Evolutionary conservation across 2,888 invertebrate species (phyloP), one percentile per base, ranked within the genome.

Genomic region (Ophion ventricosus): DNA sequence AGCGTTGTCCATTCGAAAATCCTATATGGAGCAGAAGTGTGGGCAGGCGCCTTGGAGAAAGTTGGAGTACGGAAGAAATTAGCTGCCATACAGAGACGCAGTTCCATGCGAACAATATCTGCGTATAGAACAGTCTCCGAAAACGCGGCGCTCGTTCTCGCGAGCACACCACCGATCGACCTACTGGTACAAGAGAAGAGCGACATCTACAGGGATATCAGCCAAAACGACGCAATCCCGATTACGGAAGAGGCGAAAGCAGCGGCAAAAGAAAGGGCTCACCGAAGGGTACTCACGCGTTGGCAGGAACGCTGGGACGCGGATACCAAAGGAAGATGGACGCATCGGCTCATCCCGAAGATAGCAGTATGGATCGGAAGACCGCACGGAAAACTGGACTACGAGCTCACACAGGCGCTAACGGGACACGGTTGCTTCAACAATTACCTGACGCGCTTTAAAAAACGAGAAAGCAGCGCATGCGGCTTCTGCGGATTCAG

Each of bases 401-500:
- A 83, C 70, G 78, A 83, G 35, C 83, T 87, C 17, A 84, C 84
- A 11, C 88, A 88, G 78, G 78, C 83, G 3, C 85, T 89, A 7
- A 63, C 87, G 0, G 88, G 88, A 3, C 88, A 89, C 49, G 88
- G 88, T 8, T 86, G 86, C 35, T 88, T 89, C 80, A 84, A 85
- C 14, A 43, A 35, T 20, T 83, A 86, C 69, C 85, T 89, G 76
- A 17, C 84, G 61, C 29, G 79, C 14, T 83, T 86, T 7, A 82
- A 83, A 11, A 80, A 77, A 54, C 80, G 63, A 77, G 89, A 88
- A 77, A 91, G 87, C 89, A 88, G 86, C 87, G 84, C 85, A 87
- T 87, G 88, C 83, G 80, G 83, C 82, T 87, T 82, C 84, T 88
- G 85, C 64, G 74, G 69, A 1, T 29, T 70, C 29, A 25, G 14